Conservation (phyloP, 2,113 vertebrate species). For the Cairina moschata region DNA sequence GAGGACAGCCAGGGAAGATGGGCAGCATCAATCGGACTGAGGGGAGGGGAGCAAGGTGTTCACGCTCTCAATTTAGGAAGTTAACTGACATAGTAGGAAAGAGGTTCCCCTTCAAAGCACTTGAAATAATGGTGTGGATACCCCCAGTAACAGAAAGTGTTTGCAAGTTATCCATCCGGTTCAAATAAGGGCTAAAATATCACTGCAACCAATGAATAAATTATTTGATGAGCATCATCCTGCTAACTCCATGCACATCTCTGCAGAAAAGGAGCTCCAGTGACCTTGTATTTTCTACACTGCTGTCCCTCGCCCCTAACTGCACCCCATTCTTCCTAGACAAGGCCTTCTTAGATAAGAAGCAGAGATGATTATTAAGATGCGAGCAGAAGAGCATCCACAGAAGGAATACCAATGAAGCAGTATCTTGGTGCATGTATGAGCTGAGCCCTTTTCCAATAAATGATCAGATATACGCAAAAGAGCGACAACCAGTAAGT, state of each 20-base stretch:
- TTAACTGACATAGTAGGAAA: background rate
- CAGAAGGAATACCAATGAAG: slow-evolving; percentile 64
- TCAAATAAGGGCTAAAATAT: slow-evolving; percentile 8
- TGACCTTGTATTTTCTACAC: slow-evolving; percentile 34
- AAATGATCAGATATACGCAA: slow-evolving; percentile 26
- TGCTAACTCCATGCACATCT: background rate
- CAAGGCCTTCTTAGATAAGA: slow-evolving; percentile 48
- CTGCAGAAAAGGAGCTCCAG: background rate
- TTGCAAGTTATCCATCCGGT: background rate
- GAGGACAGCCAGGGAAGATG: background rate
- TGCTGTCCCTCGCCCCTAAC: slow-evolving; percentile 3
- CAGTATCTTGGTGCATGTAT: background rate
- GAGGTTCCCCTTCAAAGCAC: background rate
- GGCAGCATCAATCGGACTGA: background rate
- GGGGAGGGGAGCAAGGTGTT: background rate
- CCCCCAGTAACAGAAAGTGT: background rate
- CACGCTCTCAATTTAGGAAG: background rate
- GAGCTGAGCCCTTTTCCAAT: slow-evolving; percentile 7
- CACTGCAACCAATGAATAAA: background rate
- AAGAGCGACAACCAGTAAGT: slow-evolving; percentile 33
- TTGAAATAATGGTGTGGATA: background rate
- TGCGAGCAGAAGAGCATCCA: slow-evolving; percentile 43
- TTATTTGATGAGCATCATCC: background rate
- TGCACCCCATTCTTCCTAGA: slow-evolving; percentile 10
- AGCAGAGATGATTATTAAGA: slow-evolving; percentile 69